Percentiles rank a stretch among this genome's conserved stretches.
Conservation (phyloP, 2,113 vertebrate genomes). For the Leucosticte australis region DNA sequence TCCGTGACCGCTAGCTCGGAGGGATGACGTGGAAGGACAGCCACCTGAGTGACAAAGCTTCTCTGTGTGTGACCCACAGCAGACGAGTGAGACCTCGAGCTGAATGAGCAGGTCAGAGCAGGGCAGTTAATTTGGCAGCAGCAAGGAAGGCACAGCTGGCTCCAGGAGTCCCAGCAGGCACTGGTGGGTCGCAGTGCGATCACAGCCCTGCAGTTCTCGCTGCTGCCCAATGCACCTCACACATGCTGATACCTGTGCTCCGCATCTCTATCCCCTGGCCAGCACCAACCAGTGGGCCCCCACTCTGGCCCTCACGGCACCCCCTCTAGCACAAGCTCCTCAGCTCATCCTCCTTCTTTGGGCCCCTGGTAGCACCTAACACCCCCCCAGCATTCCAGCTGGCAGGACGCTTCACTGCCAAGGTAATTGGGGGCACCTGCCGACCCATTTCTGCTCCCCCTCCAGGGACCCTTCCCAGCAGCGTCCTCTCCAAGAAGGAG, state of each 20-base stretch:
- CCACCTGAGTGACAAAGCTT: not conserved
- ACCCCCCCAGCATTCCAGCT: not conserved
- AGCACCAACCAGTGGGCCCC: not conserved
- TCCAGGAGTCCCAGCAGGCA: not conserved
- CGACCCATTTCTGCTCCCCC: conserved; percentile 16
- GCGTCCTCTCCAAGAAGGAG: not conserved
- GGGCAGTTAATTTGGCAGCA: fast-evolving
- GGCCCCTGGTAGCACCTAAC: not conserved
- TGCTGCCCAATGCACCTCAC: not conserved
- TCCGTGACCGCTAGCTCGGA: fast-evolving
- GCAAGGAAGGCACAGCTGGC: not conserved
- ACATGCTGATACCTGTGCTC: not conserved
- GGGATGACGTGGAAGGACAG: not conserved
- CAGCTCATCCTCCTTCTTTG: not conserved
- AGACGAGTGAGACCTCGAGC: fast-evolving
- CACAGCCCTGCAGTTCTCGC: conserved; percentile 34
- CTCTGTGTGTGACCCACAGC: not conserved
- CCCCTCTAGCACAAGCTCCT: not conserved
- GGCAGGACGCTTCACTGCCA: not conserved
- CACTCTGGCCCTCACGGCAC: not conserved
- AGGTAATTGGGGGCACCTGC: not conserved
- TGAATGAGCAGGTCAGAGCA: not conserved
- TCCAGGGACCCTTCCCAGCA: not conserved
- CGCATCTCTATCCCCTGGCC: not conserved
- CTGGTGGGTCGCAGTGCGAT: not conserved